Evolutionary conservation across 2,797 vertebrate genomes (phyloP), one percentile per base, ranked within the genome.

Genomic region (Danio kyathit): DNA sequence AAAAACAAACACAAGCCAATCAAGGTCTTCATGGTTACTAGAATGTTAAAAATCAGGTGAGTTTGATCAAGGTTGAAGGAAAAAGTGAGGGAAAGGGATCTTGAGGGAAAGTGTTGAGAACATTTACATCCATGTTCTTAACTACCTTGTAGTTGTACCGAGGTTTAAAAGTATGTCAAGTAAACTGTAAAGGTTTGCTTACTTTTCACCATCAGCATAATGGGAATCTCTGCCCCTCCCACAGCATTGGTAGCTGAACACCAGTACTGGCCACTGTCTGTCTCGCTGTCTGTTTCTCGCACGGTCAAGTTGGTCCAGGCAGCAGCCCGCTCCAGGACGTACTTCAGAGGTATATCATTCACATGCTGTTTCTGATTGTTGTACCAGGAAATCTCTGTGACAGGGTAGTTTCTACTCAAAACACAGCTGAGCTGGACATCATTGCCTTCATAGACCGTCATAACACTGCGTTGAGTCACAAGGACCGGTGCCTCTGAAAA

Each of bases 191-290:
- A 41, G 7, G 9, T 0, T 52, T n/a, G 17, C 95, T 92, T 92
- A 97, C 97, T 94, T 46, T 95, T 95, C 66, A 97, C 94, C 48
- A 90, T 87, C 79, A 98, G 89, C 44, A 85, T 92, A 87, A 97
- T 86, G 1, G 92, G 90, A 79, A 90, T 89, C 79, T 95, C 95
- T 41, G 94, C 88, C 14, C 91, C 94, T 87, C 97, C 97, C 67
- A 97, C 91, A 0, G 95, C 94, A 0, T 97, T 98, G 83, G 79
- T 88, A 0, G 95, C 95, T 9, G 92, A 59, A 44, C 97, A 97
- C 83, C 91, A 95, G 91, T 97, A 97, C 67, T 88, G 86, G n/a
- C 96, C 97, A 0, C 93, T 88, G 83, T 97, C 96, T n/a, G 40
- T 87, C 1, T 73, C 83, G 84, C 94, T 94, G 59, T 96, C 93